Evolutionary conservation across 2,797 vertebrate genomes (phyloP), one percentile per base, ranked within the genome.

Genomic region (Coregonus sp.): DNA sequence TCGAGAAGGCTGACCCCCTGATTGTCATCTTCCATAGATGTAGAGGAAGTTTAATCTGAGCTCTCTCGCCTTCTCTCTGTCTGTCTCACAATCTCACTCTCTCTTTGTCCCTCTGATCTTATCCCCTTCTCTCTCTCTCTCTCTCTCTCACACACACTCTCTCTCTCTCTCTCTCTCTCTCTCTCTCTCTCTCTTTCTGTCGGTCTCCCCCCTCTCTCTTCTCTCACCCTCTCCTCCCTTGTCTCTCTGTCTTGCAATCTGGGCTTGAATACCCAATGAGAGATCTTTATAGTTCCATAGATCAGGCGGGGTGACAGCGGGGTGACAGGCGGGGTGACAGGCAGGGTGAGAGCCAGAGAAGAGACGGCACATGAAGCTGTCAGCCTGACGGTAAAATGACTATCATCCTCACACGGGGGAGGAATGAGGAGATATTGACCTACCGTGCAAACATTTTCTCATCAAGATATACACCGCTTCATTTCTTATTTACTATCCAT

Each of bases 311-410:
- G 59, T 63, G 59, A 63, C 59, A 63, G 59, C 59, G 3, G 6
- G 2, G n/a, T 25, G 59, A 61, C 59, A 61, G 59, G 59, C 7
- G 6, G 40, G 40, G 9, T 47, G 59, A 61, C 59, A 61, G 20
- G 20, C 20, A 3, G 7, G 25, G 59, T 25, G 9, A 81, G 75
- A 87, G 14, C 80, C 37, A 18, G 33, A 83, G 81, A 77, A 89
- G 81, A 87, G 81, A 85, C 87, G 81, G 84, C 80, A 52, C 77
- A 85, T 71, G 5, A 84, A 85, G 71, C 82, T 86, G 86, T 88
- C 78, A 83, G 7, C 51, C 77, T 54, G 82, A 86, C 75, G 81
- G 78, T 75, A 80, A 80, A 87, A 86, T 91, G 79, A 61, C 73
- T 79, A 81, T 73, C 37, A 73, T 78, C 75, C 71, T 5, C 69